These are phyloP conservation scores for Charanyca ferruginea DNA, from an alignment of 2,888 invertebrate genomes.

Conservation along the genomic window DNA sequence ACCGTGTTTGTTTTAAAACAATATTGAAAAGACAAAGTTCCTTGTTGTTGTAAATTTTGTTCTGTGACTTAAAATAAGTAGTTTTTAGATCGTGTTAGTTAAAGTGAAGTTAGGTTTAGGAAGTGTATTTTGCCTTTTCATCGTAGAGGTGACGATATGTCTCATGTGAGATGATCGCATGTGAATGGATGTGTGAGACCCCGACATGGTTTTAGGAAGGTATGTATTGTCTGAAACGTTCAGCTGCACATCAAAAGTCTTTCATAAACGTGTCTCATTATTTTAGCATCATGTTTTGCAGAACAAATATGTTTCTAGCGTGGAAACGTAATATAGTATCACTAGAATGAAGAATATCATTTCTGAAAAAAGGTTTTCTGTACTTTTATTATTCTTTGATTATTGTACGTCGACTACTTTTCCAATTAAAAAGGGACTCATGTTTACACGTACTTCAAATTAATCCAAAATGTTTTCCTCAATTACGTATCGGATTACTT, in stretches of 20 bases:
- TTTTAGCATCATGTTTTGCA: not conserved
- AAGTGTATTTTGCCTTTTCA: conserved; percentile 54
- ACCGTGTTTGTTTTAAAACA: conserved; percentile 69
- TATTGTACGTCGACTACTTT: not conserved
- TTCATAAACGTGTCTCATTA: conserved; percentile 8
- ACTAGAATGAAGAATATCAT: not conserved
- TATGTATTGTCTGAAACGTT: conserved; percentile 52
- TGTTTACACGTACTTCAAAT: not conserved
- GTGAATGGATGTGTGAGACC: conserved; percentile 63
- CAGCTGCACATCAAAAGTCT: conserved; percentile 13
- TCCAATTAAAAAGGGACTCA: not conserved
- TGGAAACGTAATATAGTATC: not conserved
- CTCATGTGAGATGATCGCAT: conserved; percentile 57
- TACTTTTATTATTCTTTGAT: conserved; percentile 3
- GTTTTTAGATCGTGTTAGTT: conserved; percentile 45
- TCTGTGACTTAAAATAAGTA: conserved; percentile 47
- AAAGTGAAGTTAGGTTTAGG: conserved; percentile 58
- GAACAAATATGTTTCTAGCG: not conserved
- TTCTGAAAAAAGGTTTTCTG: not conserved
- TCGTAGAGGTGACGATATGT: conserved; percentile 52
- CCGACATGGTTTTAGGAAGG: conserved; percentile 65
- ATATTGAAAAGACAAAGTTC: conserved; percentile 59
- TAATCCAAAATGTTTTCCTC: conserved; percentile 5
- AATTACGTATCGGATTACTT: conserved; percentile 6
- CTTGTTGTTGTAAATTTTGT: conserved; percentile 43